Evolutionary conservation across 2,113 vertebrate genomes (phyloP), one percentile per base, ranked within the genome.

Genomic region (Synchiropus splendidus): DNA sequence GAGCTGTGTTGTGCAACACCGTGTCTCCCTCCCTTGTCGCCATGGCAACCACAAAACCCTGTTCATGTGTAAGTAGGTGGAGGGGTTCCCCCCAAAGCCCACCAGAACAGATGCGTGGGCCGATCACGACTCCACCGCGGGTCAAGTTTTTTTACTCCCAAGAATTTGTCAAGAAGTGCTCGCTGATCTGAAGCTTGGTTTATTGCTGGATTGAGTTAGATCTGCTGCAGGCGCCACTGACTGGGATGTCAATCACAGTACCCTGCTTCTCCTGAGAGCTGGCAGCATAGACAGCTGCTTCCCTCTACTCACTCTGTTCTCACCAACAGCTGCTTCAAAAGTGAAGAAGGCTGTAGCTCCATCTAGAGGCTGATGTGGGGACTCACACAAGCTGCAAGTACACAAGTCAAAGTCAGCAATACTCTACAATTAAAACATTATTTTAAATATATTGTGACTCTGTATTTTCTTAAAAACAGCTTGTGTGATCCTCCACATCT

Each of bases 31-130:
- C 33, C 30, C 8, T 16, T 4, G 45, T 77, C 41, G 2, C 71
- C 49, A 45, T 71, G 70, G 77, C 68, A 77, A 80, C 75, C 53
- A 70, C 15, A 62, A 79, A 50, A 79, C 72, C 67, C 77, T 78
- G 60, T 70, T 69, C 67, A 67, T 45, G 34, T 38, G 57, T 41
- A 42, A 16, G 15, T 47, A 37, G 52, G 15, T 27, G 27, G 16
- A 30, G 58, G 71, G 64, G 67, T 51, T 79, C 64, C 67, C 67
- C 54, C 41, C 6, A n/a, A 12, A 9, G 21, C 45, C 31, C 36
- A 51, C 17, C 55, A 58, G 54, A 6, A 17, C 21, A 4, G 8
- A 27, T 27, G 21, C 21, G 21, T 27, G 21, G 21, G 21, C 4
- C 21, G 4, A 27, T 27, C 21, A 8, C 21, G 21, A 27, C 21